Base-by-base conservation (phyloP, 2,113 vertebrate species). In the Dicaeum eximium region DNA sequence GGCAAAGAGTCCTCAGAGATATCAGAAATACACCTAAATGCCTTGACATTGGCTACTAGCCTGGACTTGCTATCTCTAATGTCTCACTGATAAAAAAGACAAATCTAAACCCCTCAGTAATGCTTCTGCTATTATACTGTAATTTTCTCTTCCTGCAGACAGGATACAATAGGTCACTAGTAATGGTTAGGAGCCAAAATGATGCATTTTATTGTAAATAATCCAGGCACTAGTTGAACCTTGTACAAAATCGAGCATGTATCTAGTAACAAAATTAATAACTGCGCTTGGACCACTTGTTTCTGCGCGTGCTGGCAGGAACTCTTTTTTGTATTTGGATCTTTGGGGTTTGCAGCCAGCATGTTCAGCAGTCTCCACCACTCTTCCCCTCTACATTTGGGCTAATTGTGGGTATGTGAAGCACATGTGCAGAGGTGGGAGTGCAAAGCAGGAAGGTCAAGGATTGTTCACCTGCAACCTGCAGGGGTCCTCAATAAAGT, bases 401-500 rank as follows among this genome's bases (percentile, higher is more conserved):
- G 25, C 72, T 95, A 94, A 90, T 73, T 78, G 85, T 67, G 47
- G 33, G 35, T 90, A 82, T 80, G 54, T 64, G 90, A 86, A 94
- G 51, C 90, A 96, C 71, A 80, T 88, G 67, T 93, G 60, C 44
- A 27, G 88, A 86, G 60, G 79, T 65, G 79, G 90, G 71, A 88
- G 13, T 0, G 1, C 71, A 91, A 81, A 90, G 72, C 67, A 70
- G 62, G 54, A 95, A 96, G 94, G 92, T 95, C 95, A 95, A 92
- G 75, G 64, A 70, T 65, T 94, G 50, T 74, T 94, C 75, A 86
- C 72, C 82, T 95, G 71, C 67, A 90, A 74, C 67, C 85, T 90
- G 71, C 3, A 12, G 90, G 81, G 74, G 73, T 93, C 86, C 82
- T 92, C 62, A 73, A 65, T 90, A 86, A 92, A 93, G 90, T 88